phyloP scores from a whole-genome alignment of 2,797 vertebrate species.

The Spondyliosoma cantharus region DNA sequence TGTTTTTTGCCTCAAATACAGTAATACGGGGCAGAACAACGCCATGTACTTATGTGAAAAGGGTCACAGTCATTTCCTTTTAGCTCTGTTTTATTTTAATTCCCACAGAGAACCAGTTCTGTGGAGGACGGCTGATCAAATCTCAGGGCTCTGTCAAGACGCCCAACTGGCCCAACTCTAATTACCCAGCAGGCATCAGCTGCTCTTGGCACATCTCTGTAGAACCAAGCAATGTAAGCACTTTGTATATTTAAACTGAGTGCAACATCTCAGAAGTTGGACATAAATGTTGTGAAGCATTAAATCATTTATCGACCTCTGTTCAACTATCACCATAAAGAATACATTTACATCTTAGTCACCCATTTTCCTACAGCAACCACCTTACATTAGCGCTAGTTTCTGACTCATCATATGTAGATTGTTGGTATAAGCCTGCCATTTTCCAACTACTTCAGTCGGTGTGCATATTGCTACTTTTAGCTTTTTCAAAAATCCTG shows the following conservation, averaged over 20 bases:
- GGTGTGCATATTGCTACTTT: no score
- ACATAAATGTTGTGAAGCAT: not conserved
- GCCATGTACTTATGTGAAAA: not conserved
- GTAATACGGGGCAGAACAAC: not conserved
- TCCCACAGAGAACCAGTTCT: constrained; percentile 89
- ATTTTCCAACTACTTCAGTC: no score
- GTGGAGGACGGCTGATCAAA: constrained; percentile 91
- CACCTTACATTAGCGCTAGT: no score
- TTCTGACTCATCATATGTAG: no score
- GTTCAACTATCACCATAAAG: no score
- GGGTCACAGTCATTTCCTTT: not conserved
- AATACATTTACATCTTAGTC: no score
- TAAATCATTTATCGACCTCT: no score
- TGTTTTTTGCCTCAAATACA: not conserved
- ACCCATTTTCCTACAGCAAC: no score
- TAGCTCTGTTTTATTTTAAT: constrained; percentile 9
- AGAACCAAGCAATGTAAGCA: constrained; percentile 86
- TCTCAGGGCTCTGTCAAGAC: constrained; percentile 89
- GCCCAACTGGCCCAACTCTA: constrained; percentile 92
- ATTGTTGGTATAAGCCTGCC: no score
- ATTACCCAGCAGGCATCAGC: constrained; percentile 94
- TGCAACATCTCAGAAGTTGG: not conserved
- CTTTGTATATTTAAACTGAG: constrained; percentile 10
- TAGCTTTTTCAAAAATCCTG: no score
- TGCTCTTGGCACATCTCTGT: constrained; percentile 95